A percentile compares a stretch with the other conserved stretches of the same genome.
Evolutionary conservation across 53 echinoderm and acorn worm species (phyloP).

Genomic region (Mesocentrotus franciscanus): DNA sequence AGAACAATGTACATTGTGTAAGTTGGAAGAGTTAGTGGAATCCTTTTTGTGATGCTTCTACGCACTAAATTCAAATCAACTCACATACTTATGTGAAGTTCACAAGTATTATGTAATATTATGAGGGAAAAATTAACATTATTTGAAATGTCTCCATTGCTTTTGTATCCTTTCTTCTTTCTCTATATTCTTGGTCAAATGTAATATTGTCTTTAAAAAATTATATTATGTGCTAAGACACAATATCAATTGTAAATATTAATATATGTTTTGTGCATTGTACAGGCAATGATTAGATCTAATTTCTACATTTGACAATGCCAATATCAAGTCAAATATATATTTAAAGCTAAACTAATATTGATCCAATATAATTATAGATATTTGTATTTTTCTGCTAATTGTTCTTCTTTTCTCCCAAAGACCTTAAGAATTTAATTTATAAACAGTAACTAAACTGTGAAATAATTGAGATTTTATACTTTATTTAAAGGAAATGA

Average conservation of each 20-base stretch:
- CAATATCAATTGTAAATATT: background rate
- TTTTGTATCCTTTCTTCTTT: background rate
- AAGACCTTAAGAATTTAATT: background rate
- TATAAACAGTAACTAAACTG: constrained; percentile 35
- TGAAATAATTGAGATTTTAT: background rate
- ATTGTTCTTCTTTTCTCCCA: constrained; percentile 10
- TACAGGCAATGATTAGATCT: background rate
- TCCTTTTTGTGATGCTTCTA: constrained; percentile 14
- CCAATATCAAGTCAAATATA: background rate
- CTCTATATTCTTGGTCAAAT: background rate
- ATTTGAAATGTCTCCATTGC: background rate
- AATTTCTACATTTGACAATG: background rate
- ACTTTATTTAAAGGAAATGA: background rate
- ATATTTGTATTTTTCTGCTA: constrained; percentile 25
- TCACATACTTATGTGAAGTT: background rate
- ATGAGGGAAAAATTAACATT: background rate
- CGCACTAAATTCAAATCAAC: constrained; percentile 5
- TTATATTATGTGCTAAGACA: background rate
- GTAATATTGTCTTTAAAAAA: background rate
- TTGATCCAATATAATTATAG: background rate
- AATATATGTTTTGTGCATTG: background rate
- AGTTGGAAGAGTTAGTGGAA: background rate
- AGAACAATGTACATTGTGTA: background rate
- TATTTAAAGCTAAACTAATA: constrained; percentile 7
- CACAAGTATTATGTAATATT: background rate